These are phyloP conservation scores for Euplagia quadripunctaria DNA, from an alignment of 2,888 invertebrate genomes.

Conservation along the genomic window DNA sequence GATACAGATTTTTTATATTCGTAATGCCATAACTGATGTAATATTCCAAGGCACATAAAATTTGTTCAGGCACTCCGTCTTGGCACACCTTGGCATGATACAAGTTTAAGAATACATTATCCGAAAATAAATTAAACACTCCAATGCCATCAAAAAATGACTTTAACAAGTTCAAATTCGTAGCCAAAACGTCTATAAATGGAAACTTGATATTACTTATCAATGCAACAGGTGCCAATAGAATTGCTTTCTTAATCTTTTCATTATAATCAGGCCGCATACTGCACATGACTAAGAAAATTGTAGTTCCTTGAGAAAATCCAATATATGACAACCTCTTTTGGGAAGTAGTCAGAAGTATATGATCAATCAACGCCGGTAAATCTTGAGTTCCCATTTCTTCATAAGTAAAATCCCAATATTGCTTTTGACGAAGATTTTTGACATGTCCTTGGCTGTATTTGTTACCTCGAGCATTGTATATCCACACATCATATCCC, in stretches of 20 bases:
- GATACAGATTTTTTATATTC: slow-evolving; percentile 65
- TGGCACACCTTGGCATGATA: slow-evolving; percentile 70
- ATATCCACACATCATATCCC: slow-evolving; percentile 79
- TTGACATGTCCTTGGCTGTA: slow-evolving; percentile 72
- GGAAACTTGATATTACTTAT: slow-evolving; percentile 66
- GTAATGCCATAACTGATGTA: slow-evolving; percentile 69
- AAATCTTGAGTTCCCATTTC: slow-evolving; percentile 79
- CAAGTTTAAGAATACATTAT: slow-evolving; percentile 58
- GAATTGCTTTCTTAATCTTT: slow-evolving; percentile 73
- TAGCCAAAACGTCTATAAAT: slow-evolving; percentile 63
- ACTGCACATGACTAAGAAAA: slow-evolving; percentile 77
- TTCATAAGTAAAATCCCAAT: slow-evolving; percentile 79
- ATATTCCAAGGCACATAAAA: slow-evolving; percentile 72
- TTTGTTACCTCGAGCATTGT: slow-evolving; percentile 77
- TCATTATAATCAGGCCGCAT: slow-evolving; percentile 72
- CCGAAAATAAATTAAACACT: slow-evolving; percentile 70
- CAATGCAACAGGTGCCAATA: slow-evolving; percentile 78
- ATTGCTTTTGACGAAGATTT: slow-evolving; percentile 62
- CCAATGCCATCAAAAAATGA: slow-evolving; percentile 59
- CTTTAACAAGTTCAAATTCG: slow-evolving; percentile 57
- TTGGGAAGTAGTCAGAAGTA: slow-evolving; percentile 61
- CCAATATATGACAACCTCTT: slow-evolving; percentile 74
- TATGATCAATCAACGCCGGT: slow-evolving; percentile 74
- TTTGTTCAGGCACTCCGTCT: slow-evolving; percentile 54
- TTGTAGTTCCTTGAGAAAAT: slow-evolving; percentile 79